phyloP scores from a whole-genome alignment of 2,888 invertebrate genomes.

The Melikaiella ostensackeni region DNA sequence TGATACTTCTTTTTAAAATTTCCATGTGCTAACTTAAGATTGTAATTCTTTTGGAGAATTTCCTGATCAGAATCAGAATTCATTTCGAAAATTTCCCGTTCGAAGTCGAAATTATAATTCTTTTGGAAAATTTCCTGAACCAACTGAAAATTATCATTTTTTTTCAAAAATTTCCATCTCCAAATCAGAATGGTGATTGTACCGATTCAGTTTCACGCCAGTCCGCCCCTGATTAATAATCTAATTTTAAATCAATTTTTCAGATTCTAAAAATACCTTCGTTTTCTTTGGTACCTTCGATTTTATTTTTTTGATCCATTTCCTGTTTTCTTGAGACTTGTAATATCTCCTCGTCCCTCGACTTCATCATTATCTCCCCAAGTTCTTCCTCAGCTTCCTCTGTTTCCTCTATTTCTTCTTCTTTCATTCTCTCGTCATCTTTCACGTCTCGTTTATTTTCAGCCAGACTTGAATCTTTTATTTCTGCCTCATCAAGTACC shows the following conservation, averaged over 20 bases:
- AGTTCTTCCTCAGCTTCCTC: background rate
- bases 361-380: background rate
- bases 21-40: no score
- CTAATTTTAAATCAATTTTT: background rate
- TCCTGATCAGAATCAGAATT: no score
- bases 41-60: no score
- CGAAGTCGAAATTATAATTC: no score
- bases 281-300: background rate
- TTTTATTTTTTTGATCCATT: conserved; percentile 4
- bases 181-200: no score
- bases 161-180: no score
- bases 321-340: conserved; percentile 17
- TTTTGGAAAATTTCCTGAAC: no score
- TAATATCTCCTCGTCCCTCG: conserved; percentile 12
- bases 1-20: no score
- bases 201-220: no score
- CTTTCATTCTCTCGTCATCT: conserved; percentile 12
- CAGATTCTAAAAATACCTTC: background rate
- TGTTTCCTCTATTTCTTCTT: conserved; percentile 3
- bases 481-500: background rate
- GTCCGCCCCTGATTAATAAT: background rate
- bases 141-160: no score
- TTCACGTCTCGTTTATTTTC: background rate
- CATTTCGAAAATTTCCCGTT: no score
- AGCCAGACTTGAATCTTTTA: background rate